phyloP scores from a whole-genome alignment of 2,888 invertebrate genomes.

The Agrochola circellaris region DNA sequence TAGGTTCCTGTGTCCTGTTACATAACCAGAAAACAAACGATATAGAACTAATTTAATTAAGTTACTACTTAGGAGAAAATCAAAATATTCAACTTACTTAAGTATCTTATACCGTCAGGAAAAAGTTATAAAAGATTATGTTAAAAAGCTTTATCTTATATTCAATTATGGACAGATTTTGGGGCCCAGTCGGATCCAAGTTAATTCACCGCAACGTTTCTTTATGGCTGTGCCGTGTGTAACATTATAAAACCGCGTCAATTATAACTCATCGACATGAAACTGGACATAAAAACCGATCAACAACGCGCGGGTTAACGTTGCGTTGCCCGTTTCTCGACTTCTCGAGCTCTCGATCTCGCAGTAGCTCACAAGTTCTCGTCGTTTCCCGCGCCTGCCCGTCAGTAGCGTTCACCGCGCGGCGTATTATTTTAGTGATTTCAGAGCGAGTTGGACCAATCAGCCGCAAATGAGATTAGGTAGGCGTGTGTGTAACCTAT shows the following conservation, averaged over 20 bases:
- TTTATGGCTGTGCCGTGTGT: slow-evolving; percentile 28
- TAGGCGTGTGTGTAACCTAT: slow-evolving; percentile 50
- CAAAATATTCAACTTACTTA: slow-evolving; percentile 17
- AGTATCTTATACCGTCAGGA: slow-evolving; percentile 16
- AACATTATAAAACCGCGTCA: slow-evolving; percentile 57
- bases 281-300: slow-evolving; percentile 55
- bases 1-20: background rate
- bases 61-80: slow-evolving; percentile 9
- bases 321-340: slow-evolving; percentile 24
- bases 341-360: slow-evolving; percentile 38
- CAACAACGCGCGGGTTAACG: slow-evolving; percentile 45
- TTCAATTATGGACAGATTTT: slow-evolving; percentile 51
- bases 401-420: slow-evolving; percentile 14
- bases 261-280: slow-evolving; percentile 63
- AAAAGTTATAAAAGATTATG: slow-evolving; percentile 38
- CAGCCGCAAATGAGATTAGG: slow-evolving; percentile 65
- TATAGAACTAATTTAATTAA: slow-evolving; percentile 19
- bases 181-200: slow-evolving; percentile 33
- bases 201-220: slow-evolving; percentile 48
- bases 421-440: slow-evolving; percentile 65
- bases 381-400: slow-evolving; percentile 22
- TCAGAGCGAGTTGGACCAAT: slow-evolving; percentile 64
- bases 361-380: slow-evolving; percentile 34
- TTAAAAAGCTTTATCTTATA: slow-evolving; percentile 46
- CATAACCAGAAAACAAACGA: slow-evolving; percentile 5